A percentile compares a stretch with the other conserved stretches of the same genome.
Conservation (phyloP, 1,140 invertebrate genomes). For the Anoplophora glabripennis region DNA sequence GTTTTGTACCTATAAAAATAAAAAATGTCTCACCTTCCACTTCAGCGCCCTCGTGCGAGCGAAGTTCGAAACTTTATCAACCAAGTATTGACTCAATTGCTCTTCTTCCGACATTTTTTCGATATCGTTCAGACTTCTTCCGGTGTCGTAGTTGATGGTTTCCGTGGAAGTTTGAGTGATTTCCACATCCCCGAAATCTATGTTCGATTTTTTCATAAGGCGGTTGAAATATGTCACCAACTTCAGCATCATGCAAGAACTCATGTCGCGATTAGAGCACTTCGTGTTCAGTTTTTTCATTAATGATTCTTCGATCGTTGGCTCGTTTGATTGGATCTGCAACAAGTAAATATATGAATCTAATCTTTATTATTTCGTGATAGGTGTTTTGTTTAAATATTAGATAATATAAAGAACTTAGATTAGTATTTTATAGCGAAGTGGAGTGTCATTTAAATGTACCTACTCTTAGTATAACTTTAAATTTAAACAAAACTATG, state of each 20-base stretch:
- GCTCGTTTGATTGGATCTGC: conserved; percentile 43
- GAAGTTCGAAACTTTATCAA: conserved; percentile 71
- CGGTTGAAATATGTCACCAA: conserved; percentile 77
- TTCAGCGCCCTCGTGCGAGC: conserved; percentile 66
- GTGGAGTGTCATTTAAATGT: no score
- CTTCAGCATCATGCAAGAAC: conserved; percentile 76
- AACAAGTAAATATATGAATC: conserved; percentile 10
- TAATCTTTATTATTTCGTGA: no score
- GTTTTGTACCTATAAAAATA: no score
- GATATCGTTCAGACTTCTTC: conserved; percentile 41
- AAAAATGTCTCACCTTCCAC: conserved; percentile 52
- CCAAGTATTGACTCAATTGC: conserved; percentile 65
- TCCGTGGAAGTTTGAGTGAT: conserved; percentile 59
- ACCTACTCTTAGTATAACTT: no score
- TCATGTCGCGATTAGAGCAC: conserved; percentile 71
- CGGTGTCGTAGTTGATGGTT: conserved; percentile 30
- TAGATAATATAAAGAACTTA: no score
- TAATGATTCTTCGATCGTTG: conserved; percentile 62
- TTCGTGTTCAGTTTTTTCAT: conserved; percentile 70
- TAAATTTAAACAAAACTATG: no score
- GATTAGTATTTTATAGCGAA: no score
- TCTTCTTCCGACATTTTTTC: conserved; percentile 61
- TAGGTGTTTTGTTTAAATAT: no score
- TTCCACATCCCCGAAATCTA: conserved; percentile 73
- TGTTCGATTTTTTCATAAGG: conserved; percentile 72